phyloP scores from a whole-genome alignment of 2,797 vertebrate species.

The Poecile montanus region DNA sequence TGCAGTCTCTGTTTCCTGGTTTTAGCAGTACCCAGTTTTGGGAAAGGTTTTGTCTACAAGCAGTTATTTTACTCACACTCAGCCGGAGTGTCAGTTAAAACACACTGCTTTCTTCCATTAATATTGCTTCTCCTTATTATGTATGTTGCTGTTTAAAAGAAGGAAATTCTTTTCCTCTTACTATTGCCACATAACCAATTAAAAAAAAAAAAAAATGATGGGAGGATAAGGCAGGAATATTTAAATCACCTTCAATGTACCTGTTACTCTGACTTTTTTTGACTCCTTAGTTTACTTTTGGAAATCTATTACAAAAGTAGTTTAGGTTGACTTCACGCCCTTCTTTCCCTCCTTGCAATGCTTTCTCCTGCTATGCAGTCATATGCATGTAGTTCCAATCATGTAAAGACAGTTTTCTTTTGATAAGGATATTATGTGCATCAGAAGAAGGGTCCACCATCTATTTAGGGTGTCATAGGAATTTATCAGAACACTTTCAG shows the following conservation, averaged over 20 bases:
- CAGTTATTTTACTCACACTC: not conserved
- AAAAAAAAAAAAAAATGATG: not conserved
- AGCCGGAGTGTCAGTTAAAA: not conserved
- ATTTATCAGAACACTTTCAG: not conserved
- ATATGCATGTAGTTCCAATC: not conserved
- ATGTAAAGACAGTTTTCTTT: not conserved
- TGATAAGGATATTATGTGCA: not conserved
- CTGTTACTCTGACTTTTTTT: not conserved
- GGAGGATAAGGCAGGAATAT: not conserved
- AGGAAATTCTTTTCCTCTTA: not conserved
- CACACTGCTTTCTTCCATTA: not conserved
- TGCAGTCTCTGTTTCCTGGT: not conserved
- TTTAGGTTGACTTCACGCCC: not conserved
- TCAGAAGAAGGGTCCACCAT: not conserved
- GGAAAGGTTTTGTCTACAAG: not conserved
- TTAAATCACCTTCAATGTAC: fast-evolving
- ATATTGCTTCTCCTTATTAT: not conserved
- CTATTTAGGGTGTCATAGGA: not conserved
- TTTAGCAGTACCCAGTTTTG: not conserved
- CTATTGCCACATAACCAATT: not conserved
- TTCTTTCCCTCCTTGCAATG: not conserved
- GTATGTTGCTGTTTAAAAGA: not conserved
- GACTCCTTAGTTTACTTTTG: not conserved
- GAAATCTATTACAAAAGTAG: not conserved
- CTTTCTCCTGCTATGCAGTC: not conserved